Evolutionary conservation across 2,113 vertebrate genomes (phyloP).

Genomic region (Takifugu flavidus): DNA sequence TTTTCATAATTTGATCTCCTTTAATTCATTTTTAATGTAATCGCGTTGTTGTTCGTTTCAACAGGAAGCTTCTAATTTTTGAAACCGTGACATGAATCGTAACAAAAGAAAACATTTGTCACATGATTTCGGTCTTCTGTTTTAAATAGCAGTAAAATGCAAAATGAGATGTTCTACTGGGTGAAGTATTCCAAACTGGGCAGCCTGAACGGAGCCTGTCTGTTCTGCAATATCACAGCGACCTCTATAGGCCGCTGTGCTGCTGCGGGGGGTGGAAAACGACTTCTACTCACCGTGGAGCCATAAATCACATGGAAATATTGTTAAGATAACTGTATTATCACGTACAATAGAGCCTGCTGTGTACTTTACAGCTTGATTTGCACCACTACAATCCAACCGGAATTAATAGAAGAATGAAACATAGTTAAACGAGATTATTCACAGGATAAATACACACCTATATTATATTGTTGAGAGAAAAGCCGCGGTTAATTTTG

Average conservation of each 20-base stretch:
- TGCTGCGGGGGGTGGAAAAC: neutral
- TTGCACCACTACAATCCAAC: neutral
- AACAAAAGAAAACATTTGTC: neutral
- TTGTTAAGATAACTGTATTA: conserved; percentile 2
- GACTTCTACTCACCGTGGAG: conserved; percentile 7
- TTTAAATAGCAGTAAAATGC: conserved; percentile 15
- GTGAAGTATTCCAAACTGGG: conserved; percentile 17
- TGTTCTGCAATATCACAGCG: conserved; percentile 74
- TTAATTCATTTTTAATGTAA: neutral
- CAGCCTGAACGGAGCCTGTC: conserved; percentile 4
- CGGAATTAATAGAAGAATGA: neutral
- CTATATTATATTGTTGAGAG: too few species aligned
- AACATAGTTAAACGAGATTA: neutral
- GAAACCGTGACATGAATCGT: neutral
- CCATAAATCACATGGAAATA: conserved; percentile 27
- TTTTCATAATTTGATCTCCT: neutral
- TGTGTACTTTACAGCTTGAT: conserved; percentile 12
- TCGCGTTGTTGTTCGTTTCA: too few species aligned
- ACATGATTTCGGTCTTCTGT: conserved; percentile 7
- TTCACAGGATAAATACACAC: too few species aligned
- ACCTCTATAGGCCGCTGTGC: conserved; percentile 69
- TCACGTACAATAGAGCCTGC: conserved; percentile 1
- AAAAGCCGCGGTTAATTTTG: too few species aligned
- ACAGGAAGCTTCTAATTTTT: too few species aligned
- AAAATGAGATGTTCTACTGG: conserved; percentile 29